phyloP scores from a whole-genome alignment of 35 echinoderm and acorn worm species.

The Nesometra sesokonis region DNA sequence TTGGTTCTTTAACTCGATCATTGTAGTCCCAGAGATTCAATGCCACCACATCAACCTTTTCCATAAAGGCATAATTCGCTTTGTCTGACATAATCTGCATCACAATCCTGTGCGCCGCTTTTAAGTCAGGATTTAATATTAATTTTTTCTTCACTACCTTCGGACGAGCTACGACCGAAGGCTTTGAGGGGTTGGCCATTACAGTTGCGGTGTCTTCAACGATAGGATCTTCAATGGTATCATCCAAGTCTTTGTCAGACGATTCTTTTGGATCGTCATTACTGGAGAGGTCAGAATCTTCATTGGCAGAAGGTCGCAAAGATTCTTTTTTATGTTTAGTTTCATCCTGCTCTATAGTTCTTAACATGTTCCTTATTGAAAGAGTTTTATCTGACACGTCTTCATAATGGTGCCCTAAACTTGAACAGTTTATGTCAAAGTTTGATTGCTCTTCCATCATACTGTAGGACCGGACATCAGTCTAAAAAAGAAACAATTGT shows the following conservation, averaged over 20 bases:
- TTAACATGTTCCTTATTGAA: not conserved
- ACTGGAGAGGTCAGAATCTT: not conserved
- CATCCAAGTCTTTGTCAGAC: not conserved
- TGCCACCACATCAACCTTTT: slow-evolving; percentile 28
- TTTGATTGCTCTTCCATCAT: not conserved
- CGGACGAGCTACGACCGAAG: too few species aligned
- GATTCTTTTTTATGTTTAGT: not conserved
- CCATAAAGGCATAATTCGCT: slow-evolving; percentile 31
- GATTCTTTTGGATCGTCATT: not conserved
- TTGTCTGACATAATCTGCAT: not conserved
- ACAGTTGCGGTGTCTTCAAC: not conserved
- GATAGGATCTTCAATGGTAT: not conserved
- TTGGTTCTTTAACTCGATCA: slow-evolving; percentile 47
- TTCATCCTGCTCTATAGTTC: not conserved
- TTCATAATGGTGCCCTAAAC: not conserved
- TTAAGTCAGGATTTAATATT: not conserved
- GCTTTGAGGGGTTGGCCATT: not conserved
- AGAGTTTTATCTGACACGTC: not conserved
- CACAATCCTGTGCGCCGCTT: not conserved
- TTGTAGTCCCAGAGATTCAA: slow-evolving; percentile 53
- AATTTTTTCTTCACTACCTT: not conserved
- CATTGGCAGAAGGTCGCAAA: not conserved
- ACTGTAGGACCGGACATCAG: too few species aligned
- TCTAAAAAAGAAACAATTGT: too few species aligned
- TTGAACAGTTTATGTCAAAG: not conserved